These are phyloP conservation scores for Acrocephalus kingi DNA, from an alignment of 2,113 vertebrate genomes.

Conservation along the genomic window DNA sequence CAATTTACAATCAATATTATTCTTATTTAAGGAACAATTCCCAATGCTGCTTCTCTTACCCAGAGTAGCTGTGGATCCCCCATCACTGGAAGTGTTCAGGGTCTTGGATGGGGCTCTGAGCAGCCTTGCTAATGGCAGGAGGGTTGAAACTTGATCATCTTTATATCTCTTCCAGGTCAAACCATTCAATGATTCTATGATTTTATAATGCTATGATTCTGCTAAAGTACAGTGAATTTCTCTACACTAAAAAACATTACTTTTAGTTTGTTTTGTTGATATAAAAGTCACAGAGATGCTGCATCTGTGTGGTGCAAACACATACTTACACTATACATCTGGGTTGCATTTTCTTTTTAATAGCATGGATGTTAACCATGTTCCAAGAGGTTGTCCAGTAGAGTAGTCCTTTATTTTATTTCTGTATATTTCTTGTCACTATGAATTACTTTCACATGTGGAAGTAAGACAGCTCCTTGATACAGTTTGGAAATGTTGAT, in stretches of 20 bases:
- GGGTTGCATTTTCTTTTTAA: constrained; percentile 15
- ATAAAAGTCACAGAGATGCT: neutral
- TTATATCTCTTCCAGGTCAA: neutral
- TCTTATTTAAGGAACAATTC: neutral
- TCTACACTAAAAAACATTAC: neutral
- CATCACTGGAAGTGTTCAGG: neutral
- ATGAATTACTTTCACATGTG: neutral
- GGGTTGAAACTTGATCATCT: neutral
- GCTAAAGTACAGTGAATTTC: neutral
- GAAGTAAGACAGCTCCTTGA: constrained; percentile 46
- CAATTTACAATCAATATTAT: neutral
- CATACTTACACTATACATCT: constrained; percentile 27
- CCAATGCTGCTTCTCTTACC: neutral
- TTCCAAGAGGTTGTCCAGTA: constrained; percentile 30
- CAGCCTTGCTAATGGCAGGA: neutral
- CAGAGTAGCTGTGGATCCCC: neutral
- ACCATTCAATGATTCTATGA: neutral
- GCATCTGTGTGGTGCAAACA: neutral
- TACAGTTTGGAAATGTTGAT: neutral
- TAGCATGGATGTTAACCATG: neutral
- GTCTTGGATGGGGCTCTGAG: neutral
- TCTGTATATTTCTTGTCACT: neutral
- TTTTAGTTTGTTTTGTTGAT: neutral
- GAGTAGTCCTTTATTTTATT: neutral
- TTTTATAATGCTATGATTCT: neutral